Percentiles rank a stretch among this genome's conserved stretches.
Conservation (phyloP, 2,797 vertebrate species). For the Coregonus sp. region DNA sequence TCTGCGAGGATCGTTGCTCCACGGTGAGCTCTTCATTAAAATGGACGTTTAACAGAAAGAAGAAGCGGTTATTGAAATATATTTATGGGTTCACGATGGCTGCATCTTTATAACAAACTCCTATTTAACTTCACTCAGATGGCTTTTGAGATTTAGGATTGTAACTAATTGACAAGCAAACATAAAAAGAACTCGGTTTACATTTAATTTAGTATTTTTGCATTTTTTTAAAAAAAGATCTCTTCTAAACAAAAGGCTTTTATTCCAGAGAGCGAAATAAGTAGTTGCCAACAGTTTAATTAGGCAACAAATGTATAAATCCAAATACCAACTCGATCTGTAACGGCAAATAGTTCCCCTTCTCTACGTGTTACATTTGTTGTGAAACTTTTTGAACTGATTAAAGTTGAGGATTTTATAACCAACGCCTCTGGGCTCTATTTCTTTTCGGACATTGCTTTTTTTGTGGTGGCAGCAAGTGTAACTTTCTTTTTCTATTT, state of each 20-base stretch:
- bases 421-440: constrained; percentile 45
- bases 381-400: constrained; percentile 83
- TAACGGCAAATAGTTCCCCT: constrained; percentile 66
- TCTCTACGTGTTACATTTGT: constrained; percentile 79
- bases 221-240: constrained; percentile 56
- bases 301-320: constrained; percentile 77
- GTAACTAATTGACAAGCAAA: constrained; percentile 95
- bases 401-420: constrained; percentile 85
- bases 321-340: constrained; percentile 67
- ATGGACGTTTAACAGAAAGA: constrained; percentile 81
- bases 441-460: background rate
- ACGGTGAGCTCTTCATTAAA: constrained; percentile 98
- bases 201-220: constrained; percentile 87
- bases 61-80: constrained; percentile 87
- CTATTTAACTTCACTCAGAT: constrained; percentile 88
- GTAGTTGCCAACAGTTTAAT: constrained; percentile 68
- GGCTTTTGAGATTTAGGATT: constrained; percentile 92
- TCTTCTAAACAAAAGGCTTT: constrained; percentile 67
- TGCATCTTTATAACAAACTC: constrained; percentile 98
- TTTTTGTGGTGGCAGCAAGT: background rate
- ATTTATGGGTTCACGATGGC: constrained; percentile 98
- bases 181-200: constrained; percentile 92
- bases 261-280: constrained; percentile 60
- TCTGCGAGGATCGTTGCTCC: constrained; percentile 99
- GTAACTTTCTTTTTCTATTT: background rate